A percentile compares a stretch with the other conserved stretches of the same genome.
phyloP scores from a whole-genome alignment of 2,797 vertebrate species.

The Sebastes iracundus region DNA sequence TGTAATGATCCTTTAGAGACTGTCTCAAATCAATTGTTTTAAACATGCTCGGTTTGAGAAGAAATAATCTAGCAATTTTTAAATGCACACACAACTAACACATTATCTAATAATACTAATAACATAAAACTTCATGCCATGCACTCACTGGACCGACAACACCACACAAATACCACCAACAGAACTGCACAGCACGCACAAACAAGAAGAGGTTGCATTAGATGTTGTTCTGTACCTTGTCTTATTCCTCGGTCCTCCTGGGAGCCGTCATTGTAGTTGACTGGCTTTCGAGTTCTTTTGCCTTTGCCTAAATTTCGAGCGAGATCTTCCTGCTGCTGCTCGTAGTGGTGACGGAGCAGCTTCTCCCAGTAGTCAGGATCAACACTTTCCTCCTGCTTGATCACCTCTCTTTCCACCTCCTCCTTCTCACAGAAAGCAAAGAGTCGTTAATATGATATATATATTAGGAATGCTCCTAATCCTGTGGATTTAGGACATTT shows the following conservation, averaged over 20 bases:
- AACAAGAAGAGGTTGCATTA: constrained; percentile 67
- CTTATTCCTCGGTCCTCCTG: constrained; percentile 98
- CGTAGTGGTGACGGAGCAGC: constrained; percentile 96
- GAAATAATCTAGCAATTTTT: neutral
- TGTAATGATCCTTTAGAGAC: neutral
- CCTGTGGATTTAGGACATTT: neutral
- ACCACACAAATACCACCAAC: constrained; percentile 47
- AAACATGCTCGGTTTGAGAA: neutral
- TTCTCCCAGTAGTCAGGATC: constrained; percentile 99
- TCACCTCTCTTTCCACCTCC: constrained; percentile 97
- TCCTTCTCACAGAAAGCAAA: constrained; percentile 84
- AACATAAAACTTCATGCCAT: constrained; percentile 9
- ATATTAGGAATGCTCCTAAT: neutral
- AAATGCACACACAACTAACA: constrained; percentile 1
- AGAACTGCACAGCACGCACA: constrained; percentile 36
- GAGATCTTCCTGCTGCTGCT: constrained; percentile 98
- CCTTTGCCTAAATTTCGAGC: constrained; percentile 98
- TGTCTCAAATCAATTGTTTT: neutral
- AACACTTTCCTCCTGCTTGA: constrained; percentile 98
- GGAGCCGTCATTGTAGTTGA: constrained; percentile 99
- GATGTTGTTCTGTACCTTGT: constrained; percentile 84
- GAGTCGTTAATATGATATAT: neutral
- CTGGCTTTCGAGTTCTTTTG: constrained; percentile 97
- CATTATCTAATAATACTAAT: neutral
- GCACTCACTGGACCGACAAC: constrained; percentile 2